Conservation (phyloP, 1,140 invertebrate genomes). For the Aleiodes sp. region DNA sequence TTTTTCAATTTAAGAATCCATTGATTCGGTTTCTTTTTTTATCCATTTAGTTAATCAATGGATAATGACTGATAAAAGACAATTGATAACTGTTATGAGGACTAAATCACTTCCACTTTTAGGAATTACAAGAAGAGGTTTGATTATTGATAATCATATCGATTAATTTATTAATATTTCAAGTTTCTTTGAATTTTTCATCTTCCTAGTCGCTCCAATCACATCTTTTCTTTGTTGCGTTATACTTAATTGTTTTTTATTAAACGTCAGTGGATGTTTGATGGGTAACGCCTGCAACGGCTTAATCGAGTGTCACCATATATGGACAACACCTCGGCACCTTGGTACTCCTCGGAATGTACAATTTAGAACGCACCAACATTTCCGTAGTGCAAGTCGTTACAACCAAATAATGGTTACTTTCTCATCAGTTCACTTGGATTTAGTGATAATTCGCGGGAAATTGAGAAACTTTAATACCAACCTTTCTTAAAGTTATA, state of each 20-base stretch:
- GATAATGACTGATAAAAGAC: conserved; percentile 11
- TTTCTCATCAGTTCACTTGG: no score
- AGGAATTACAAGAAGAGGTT: conserved; percentile 28
- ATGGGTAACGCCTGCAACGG: neutral
- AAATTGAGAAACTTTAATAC: no score
- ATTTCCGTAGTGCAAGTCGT: no score
- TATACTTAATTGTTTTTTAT: neutral
- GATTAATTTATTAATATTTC: neutral
- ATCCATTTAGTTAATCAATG: neutral
- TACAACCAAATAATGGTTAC: no score
- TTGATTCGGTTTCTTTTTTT: no score
- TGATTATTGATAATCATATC: neutral
- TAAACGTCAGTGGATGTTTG: neutral
- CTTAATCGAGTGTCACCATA: conserved; percentile 8
- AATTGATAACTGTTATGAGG: conserved; percentile 26
- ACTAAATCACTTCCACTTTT: conserved; percentile 27
- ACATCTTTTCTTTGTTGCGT: neutral
- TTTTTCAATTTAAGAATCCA: no score
- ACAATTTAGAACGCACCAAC: neutral
- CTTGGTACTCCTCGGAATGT: neutral
- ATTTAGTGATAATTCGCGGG: no score
- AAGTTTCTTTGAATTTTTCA: neutral
- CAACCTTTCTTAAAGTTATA: no score
- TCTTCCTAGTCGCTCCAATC: neutral
- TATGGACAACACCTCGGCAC: conserved; percentile 5